Evolutionary conservation across 2,113 vertebrate genomes (phyloP), one percentile per base, ranked within the genome.

Genomic region (Lanius ludovicianus): DNA sequence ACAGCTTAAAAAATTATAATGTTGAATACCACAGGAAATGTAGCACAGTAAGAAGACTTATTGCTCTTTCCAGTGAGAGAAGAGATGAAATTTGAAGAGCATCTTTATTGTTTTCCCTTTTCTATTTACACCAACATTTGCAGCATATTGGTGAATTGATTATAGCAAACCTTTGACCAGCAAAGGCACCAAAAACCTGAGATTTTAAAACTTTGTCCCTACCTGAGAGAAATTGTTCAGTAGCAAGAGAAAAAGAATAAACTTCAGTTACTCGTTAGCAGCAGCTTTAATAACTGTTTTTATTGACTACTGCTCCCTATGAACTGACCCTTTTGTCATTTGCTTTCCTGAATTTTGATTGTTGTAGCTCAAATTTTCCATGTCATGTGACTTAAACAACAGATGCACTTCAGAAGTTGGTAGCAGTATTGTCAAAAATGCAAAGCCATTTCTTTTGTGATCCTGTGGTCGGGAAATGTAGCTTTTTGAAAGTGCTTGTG

Each of bases 1-100:
- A 89, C 50, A 92, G 90, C 82, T 96, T 95, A 85, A 93, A 97
- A 94, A 96, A 95, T 62, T 76, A 78, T 90, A 77, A 86, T 63
- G 59, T 50, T 83, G 89, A 87, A 87, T 92, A 91, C 64, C 33
- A 69, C 63, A 82, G 86, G 91, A 96, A 93, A 89, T 56, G 44
- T 90, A 87, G 81, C 59, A 85, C 53, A 68, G 35, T 79, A 75
- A 89, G 82, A 87, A 75, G 60, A 83, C 63, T 86, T 95, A 69
- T 1, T 89, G 44, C 28, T 89, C 74, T 89, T 95, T 81, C 78
- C 81, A 95, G 65, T 49, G 85, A 81, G 59, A 91, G 52, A 52
- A 44, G 31, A 87, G 75, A 56, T 85, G 44, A 91, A 92, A 82
- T 95, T 82, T 86, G 46, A 90, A 83, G 50, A 93, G 21, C 33